phyloP scores from a whole-genome alignment of 1,140 invertebrate genomes.

The Chionoecetes opilio region DNA sequence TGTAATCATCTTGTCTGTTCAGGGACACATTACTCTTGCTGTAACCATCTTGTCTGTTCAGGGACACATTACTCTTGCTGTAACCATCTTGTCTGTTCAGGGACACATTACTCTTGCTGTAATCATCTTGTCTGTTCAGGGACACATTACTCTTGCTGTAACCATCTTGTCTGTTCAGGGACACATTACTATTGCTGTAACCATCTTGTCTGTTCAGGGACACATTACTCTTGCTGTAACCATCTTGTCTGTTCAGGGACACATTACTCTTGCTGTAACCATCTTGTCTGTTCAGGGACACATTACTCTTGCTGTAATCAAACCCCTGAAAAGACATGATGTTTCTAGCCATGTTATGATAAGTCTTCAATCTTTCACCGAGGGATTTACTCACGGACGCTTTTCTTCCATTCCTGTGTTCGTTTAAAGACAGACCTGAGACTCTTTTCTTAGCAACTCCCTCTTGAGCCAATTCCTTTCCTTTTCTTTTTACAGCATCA shows the following conservation, averaged over 20 bases:
- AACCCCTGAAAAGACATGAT: constrained; percentile 44
- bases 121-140: constrained; percentile 40
- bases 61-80: background rate
- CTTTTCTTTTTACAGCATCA: background rate
- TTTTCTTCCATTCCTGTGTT: background rate
- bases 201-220: constrained; percentile 12
- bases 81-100: constrained; percentile 46
- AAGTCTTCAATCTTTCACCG: constrained; percentile 41
- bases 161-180: constrained; percentile 6
- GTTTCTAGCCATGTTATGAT: constrained; percentile 39
- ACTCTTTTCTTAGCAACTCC: background rate
- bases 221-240: constrained; percentile 32
- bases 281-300: background rate
- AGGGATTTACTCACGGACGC: constrained; percentile 53
- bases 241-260: constrained; percentile 32
- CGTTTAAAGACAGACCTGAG: background rate
- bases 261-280: no score
- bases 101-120: background rate
- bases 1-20: constrained; percentile 48
- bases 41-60: constrained; percentile 48
- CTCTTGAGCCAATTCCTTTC: background rate
- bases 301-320: constrained; percentile 45
- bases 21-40: background rate
- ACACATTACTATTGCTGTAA: constrained; percentile 18
- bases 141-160: constrained; percentile 31